Base-by-base conservation (phyloP, 1,140 invertebrate genomes). In the Bursaphelenchus mucronatus region DNA sequence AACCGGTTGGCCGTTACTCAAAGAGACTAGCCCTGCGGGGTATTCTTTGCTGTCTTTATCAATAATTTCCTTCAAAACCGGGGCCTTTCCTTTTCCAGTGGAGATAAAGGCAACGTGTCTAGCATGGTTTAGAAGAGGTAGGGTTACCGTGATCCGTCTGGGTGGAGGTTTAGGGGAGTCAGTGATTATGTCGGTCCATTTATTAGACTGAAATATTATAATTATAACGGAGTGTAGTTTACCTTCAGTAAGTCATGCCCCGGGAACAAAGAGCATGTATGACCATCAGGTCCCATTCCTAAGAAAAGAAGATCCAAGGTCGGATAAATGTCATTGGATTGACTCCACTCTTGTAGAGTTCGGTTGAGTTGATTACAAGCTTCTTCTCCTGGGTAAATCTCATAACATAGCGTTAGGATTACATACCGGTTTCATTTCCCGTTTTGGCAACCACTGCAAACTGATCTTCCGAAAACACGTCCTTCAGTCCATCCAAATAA, bases 241-340 rank as follows among this genome's bases (percentile, higher is more conserved):
- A 83, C 89, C 2, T 88, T 78, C 0, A 92, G 82, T 6, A 90
- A 78, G 7, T 83, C 82, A 83, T 97, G 92, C 44, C 86, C 87
- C 0, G 96, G 96, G 83, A 99, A 99, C 9, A 99, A 82, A 0
- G 94, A 97, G 76, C 94, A 97, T 0, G 94, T 98, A 81, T 99
- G 96, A 0, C 96, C 96, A 85, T 99, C 96, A 13, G 93, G 94
- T 0, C 96, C 96, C 86, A 97, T 89, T 17, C 96, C 95, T 11
- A 98, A 82, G 8, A 98, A 82, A 2, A 97, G 82, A 15, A 95
- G 76, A 82, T 97, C 91, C 83, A 97, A 94, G 10, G 65, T 46
- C 8, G 76, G 75, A 50, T 57, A 67, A 6, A 51, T 45, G 40
- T 43, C 69, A 15, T 5, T 30, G 30, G 30, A 30, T 30, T 30